Percentiles rank a stretch among this genome's conserved stretches.
phyloP scores from a whole-genome alignment of 2,113 vertebrate species.

The Philantomba maxwellii region DNA sequence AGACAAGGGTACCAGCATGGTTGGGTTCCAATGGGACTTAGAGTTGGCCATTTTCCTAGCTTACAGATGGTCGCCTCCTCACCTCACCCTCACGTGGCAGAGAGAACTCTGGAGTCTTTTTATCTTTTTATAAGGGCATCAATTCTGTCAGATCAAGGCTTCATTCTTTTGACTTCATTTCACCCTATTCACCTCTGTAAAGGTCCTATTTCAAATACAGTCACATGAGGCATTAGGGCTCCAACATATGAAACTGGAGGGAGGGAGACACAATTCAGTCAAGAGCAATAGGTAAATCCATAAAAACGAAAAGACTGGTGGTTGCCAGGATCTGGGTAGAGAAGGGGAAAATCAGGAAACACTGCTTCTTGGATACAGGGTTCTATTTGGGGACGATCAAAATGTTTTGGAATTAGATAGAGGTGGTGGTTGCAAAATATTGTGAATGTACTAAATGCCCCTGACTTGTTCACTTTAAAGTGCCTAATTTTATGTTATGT shows the following conservation, averaged over 20 bases:
- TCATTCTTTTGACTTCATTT: background rate
- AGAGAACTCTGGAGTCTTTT: background rate
- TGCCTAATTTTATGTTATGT: background rate
- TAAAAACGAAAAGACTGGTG: background rate
- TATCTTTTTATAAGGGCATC: background rate
- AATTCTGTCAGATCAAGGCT: background rate
- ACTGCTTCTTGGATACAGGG: background rate
- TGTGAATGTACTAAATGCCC: background rate
- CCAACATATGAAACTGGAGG: background rate
- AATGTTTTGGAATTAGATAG: background rate
- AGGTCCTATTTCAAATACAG: background rate
- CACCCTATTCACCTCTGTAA: background rate
- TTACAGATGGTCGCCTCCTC: background rate
- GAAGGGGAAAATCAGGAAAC: background rate
- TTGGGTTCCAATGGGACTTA: background rate
- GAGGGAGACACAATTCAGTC: background rate
- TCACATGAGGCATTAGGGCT: background rate
- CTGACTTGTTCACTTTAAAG: background rate
- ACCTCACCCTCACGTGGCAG: background rate
- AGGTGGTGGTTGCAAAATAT: background rate
- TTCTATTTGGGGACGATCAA: background rate
- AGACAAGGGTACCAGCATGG: background rate
- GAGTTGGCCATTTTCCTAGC: background rate
- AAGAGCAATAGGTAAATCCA: background rate
- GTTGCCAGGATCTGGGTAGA: background rate